Evolutionary conservation across 2,888 invertebrate species (phyloP), one percentile per base, ranked within the genome.

Genomic region (Drosophila gaucha): DNA sequence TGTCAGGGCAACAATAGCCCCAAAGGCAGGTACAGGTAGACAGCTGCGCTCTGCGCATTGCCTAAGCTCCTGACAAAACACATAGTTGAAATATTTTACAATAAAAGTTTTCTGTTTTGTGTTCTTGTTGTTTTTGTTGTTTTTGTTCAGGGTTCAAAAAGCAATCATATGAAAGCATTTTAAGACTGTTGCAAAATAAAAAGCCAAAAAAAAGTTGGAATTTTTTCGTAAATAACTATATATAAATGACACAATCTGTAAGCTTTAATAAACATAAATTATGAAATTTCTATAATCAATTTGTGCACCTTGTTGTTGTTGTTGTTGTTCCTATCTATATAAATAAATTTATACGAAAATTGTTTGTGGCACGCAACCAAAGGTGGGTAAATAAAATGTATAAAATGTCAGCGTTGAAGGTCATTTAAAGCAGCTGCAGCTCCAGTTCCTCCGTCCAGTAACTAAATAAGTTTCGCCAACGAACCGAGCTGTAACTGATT

Each of bases 241-340:
- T 24, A 49, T 20, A 68, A 43, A 58, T 55, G 52, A 58, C 49
- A 65, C 33, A 35, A 64, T 35, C 33, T 16, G 33, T 36, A 54
- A 20, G 60, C 59, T 62, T 68, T 63, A 75, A 74, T 80, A 58
- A 62, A 68, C 55, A 74, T 85, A 85, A 78, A 74, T 84, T 82
- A 85, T 85, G 71, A 58, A 68, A 56, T 39, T 63, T 49, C 67
- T 58, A 72, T 82, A 87, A 84, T 84, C 82, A 79, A 85, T 84
- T 70, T 70, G 50, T 58, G 33, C 44, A 38, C 31, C 47, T 55
- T 62, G 52, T 47, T 74, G 50, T 52, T 39, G 9, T n/a, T 46
- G 30, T 43, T 69, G 56, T 39, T 69, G 50, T 47, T 36, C 9
- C 18, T 59, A 62, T 64, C 51, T 57, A 60, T 72, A 67, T 59